phyloP scores from a whole-genome alignment of 1,140 invertebrate species.

The Chelonus insularis region DNA sequence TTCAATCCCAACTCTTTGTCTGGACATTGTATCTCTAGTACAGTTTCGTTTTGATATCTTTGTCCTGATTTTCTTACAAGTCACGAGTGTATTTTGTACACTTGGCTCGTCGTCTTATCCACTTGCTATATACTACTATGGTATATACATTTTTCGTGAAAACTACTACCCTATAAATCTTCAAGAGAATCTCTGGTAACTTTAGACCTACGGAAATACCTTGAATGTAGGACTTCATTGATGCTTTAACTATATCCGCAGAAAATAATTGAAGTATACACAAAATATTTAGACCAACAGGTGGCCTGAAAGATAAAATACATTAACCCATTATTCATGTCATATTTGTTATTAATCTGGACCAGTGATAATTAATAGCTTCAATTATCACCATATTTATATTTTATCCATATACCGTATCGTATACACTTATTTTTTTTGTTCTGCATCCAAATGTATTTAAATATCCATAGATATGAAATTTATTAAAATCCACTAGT shows the following conservation, averaged over 20 bases:
- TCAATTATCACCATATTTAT: no score
- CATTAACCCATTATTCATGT: neutral
- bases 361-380: no score
- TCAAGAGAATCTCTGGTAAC: neutral
- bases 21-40: neutral
- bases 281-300: slow-evolving; percentile 14
- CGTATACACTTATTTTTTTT: no score
- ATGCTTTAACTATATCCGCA: neutral
- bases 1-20: no score
- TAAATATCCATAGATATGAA: no score
- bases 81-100: slow-evolving; percentile 19
- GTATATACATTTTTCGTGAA: slow-evolving; percentile 1
- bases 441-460: no score
- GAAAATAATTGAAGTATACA: neutral
- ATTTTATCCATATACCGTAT: no score
- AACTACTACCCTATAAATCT: slow-evolving; percentile 20
- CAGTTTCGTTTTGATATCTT: slow-evolving; percentile 13
- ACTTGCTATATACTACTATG: neutral
- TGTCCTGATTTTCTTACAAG: slow-evolving; percentile 19
- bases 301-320: slow-evolving; percentile 5
- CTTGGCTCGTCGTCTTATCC: neutral
- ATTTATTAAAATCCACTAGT: no score
- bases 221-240: neutral
- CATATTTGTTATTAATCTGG: neutral
- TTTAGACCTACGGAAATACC: neutral